Percentiles rank a stretch among this genome's conserved stretches.
Evolutionary conservation across 2,113 vertebrate genomes (phyloP).

Genomic region (pig (Sus scrofa)): DNA sequence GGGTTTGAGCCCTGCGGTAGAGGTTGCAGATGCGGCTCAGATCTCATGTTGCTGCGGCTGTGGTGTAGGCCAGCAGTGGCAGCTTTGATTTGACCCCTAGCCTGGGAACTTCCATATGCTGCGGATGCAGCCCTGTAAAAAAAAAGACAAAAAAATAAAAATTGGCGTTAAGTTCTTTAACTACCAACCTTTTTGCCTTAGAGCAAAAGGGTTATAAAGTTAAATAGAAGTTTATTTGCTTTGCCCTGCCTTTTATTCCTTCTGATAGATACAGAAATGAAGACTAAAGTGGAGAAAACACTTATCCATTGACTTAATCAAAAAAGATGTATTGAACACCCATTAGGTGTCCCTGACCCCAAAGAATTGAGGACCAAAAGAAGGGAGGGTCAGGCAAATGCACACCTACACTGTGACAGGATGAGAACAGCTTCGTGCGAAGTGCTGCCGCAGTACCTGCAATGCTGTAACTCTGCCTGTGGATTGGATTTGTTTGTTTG

Average conservation of each 20-base stretch:
- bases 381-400: background rate
- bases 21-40: no score
- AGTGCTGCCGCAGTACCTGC: fast-evolving
- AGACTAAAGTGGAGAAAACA: background rate
- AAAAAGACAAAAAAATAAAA: background rate
- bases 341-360: background rate
- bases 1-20: no score
- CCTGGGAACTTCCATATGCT: no score
- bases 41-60: no score
- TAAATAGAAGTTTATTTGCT: background rate
- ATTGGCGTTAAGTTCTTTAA: background rate
- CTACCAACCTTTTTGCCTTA: background rate
- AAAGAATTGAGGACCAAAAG: background rate
- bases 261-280: background rate
- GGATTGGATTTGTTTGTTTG: no score
- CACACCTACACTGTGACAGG: fast-evolving
- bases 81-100: no score
- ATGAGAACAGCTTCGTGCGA: background rate
- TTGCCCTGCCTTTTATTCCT: background rate
- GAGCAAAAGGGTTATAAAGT: background rate
- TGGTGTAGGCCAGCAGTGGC: no score
- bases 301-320: background rate
- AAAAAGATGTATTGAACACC: background rate
- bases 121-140: no score
- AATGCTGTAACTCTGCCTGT: background rate